phyloP scores from a whole-genome alignment of 2,888 invertebrate species.

The Drosophila atripex region DNA sequence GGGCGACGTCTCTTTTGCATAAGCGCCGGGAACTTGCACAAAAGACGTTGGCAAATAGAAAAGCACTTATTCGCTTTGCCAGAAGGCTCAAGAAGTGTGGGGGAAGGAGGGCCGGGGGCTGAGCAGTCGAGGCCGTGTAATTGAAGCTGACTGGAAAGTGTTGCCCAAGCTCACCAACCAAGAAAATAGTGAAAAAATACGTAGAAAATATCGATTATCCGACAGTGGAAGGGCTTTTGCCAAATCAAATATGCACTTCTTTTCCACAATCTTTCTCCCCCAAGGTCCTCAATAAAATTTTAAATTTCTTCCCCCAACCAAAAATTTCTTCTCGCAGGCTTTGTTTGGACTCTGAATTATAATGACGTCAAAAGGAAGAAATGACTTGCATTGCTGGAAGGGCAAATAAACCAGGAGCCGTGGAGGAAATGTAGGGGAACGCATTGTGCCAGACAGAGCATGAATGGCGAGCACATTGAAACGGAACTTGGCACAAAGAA shows the following conservation, averaged over 20 bases:
- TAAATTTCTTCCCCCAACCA: slow-evolving; percentile 10
- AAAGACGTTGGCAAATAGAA: slow-evolving; percentile 59
- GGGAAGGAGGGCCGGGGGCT: not conserved
- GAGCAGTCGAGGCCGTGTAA: slow-evolving; percentile 53
- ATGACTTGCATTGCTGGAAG: slow-evolving; percentile 42
- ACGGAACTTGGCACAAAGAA: slow-evolving; percentile 66
- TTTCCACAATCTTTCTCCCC: slow-evolving; percentile 7
- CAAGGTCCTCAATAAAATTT: slow-evolving; percentile 38
- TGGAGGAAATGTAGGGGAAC: slow-evolving; percentile 26
- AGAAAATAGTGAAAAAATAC: slow-evolving; percentile 26
- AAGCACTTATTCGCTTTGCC: slow-evolving; percentile 58
- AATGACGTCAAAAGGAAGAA: slow-evolving; percentile 60
- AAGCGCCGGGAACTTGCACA: slow-evolving; percentile 56
- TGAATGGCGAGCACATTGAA: slow-evolving; percentile 69
- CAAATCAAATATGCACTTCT: slow-evolving; percentile 36
- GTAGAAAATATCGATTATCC: slow-evolving; percentile 31
- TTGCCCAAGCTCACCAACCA: slow-evolving; percentile 31
- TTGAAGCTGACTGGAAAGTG: slow-evolving; percentile 67
- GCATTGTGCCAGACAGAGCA: slow-evolving; percentile 56
- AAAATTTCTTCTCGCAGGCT: slow-evolving; percentile 7
- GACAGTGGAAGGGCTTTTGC: slow-evolving; percentile 25
- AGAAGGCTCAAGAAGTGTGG: slow-evolving; percentile 4
- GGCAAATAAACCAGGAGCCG: slow-evolving; percentile 59
- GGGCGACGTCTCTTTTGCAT: slow-evolving; percentile 58
- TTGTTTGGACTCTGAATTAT: slow-evolving; percentile 45